These are phyloP conservation scores for Myotis vivesi DNA, from an alignment of 2,797 vertebrate genomes.

Conservation along the genomic window DNA sequence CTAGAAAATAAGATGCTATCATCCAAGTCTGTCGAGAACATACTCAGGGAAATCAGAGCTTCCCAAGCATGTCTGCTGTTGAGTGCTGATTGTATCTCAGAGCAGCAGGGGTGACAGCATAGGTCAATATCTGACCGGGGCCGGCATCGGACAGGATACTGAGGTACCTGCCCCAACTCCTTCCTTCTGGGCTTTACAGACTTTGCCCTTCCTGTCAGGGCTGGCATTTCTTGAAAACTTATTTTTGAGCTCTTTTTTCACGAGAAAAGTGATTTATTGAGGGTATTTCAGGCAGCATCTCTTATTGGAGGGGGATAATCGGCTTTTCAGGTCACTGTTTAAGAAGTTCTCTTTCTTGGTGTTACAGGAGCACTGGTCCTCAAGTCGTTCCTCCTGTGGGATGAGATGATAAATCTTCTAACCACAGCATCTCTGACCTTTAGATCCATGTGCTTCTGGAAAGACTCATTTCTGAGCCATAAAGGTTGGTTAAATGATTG, in stretches of 20 bases:
- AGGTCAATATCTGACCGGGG: not conserved
- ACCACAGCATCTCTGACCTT: not conserved
- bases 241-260: not conserved
- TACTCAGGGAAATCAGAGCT: not conserved
- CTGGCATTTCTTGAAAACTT: not conserved
- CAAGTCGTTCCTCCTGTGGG: not conserved
- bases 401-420: not conserved
- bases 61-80: not conserved
- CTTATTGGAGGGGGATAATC: not conserved
- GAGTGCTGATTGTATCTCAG: not conserved
- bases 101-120: not conserved
- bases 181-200: not conserved
- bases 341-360: not conserved
- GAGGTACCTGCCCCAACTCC: not conserved
- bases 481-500: not conserved
- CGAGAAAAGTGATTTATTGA: not conserved
- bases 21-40: not conserved
- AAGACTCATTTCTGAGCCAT: slow-evolving; percentile 30
- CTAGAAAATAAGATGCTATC: not conserved
- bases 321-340: not conserved
- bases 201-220: not conserved
- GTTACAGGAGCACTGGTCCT: not conserved
- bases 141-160: not conserved
- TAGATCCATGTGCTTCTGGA: not conserved
- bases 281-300: not conserved